phyloP scores from a whole-genome alignment of 2,113 vertebrate genomes.

The Montifringilla adamsi region DNA sequence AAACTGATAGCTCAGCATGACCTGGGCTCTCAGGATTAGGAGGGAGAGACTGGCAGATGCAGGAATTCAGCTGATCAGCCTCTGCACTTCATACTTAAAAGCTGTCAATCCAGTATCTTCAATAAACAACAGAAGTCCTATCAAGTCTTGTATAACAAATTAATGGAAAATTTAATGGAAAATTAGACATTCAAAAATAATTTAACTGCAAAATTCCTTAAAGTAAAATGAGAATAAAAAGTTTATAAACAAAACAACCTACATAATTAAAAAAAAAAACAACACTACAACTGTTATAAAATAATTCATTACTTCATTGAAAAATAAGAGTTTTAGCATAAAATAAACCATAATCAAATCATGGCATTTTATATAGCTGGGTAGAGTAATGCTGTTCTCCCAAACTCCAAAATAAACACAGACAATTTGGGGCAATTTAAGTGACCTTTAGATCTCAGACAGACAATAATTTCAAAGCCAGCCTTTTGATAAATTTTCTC shows the following conservation, averaged over 20 bases:
- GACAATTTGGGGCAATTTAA: constrained; percentile 21
- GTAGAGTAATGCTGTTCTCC: not conserved
- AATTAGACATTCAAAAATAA: not conserved
- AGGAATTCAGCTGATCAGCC: not conserved
- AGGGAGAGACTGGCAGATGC: not conserved
- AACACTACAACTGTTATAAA: not conserved
- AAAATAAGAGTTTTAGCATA: not conserved
- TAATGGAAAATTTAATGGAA: not conserved
- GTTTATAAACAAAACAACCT: not conserved
- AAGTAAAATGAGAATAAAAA: not conserved
- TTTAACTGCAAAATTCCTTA: not conserved
- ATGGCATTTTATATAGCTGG: not conserved
- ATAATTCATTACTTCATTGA: not conserved
- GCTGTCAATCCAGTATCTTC: not conserved
- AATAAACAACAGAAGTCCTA: not conserved
- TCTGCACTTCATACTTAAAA: not conserved
- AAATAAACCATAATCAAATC: not conserved
- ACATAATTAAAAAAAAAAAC: not conserved
- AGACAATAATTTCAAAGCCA: constrained; percentile 44
- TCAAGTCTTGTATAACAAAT: not conserved
- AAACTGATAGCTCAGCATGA: not conserved
- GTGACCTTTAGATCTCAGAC: constrained; percentile 44
- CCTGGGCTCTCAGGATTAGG: not conserved
- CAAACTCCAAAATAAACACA: constrained; percentile 13
- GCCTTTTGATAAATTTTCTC: constrained; percentile 40